Evolutionary conservation across 2,113 vertebrate species (phyloP).

Genomic region (Barbus barbus): DNA sequence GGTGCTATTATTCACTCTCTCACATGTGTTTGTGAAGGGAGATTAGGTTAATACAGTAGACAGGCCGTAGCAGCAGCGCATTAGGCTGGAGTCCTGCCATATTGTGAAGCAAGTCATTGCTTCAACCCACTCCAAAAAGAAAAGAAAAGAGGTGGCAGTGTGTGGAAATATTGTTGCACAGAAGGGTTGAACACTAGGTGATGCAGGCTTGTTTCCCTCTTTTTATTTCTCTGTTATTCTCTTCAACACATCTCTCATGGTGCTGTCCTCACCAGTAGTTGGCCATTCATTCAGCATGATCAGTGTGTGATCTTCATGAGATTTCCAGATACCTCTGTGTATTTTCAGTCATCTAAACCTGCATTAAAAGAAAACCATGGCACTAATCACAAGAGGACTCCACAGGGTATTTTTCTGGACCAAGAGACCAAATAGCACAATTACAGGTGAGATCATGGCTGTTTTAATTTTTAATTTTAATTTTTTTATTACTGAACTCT

Average conservation of each 20-base stretch:
- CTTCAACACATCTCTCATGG: background rate
- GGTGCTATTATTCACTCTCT: background rate
- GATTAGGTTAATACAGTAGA: slow-evolving; percentile 13
- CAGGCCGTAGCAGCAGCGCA: background rate
- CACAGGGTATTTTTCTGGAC: background rate
- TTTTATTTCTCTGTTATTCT: background rate
- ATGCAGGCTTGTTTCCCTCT: background rate
- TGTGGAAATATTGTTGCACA: background rate
- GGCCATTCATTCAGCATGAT: background rate
- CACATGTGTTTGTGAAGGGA: background rate
- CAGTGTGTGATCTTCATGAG: background rate
- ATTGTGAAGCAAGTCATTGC: background rate
- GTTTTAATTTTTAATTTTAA: no score
- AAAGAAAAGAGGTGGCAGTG: background rate
- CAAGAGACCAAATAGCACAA: background rate
- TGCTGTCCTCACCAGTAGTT: background rate
- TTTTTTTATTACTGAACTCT: no score
- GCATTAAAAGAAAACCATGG: background rate
- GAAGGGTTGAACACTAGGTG: background rate
- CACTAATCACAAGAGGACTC: background rate
- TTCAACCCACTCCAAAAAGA: background rate
- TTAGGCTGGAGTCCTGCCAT: slow-evolving; percentile 23
- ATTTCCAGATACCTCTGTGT: no score
- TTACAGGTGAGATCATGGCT: slow-evolving; percentile 27
- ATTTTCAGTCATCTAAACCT: background rate